Evolutionary conservation across 2,797 vertebrate genomes (phyloP), one percentile per base, ranked within the genome.

Genomic region (Platyrinchus mystaceus): DNA sequence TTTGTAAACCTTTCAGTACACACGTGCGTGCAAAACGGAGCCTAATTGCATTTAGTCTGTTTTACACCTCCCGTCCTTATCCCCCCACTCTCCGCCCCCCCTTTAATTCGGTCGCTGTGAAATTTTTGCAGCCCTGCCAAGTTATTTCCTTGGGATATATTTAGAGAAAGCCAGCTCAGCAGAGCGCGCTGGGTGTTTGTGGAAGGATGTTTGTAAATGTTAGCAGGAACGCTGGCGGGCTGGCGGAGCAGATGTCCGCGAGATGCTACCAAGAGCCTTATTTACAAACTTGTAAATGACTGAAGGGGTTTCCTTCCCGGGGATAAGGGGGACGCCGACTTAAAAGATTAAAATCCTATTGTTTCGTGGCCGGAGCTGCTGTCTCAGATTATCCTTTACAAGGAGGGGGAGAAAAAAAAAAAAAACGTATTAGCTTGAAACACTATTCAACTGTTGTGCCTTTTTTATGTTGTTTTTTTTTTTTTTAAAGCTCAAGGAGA

Each of bases 121-220:
- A 96, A 96, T 97, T 94, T 95, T 97, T 96, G 96, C 95, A 91
- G 89, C 66, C 59, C 95, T 96, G 97, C 97, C 97, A 97, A 97
- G 94, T 96, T 97, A 94, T 96, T 97, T 98, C 96, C 96, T 97
- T 95, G 95, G 94, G 96, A 97, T 98, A 97, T 98, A 97, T 98
- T 98, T 98, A 97, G 97, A 95, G 96, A 95, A 96, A 95, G 96
- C 90, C 90, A 97, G 96, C 97, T 96, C 97, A 97, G 96, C 62
- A 89, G 90, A 97, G 96, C 93, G 77, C 50, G 39, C 93, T 78
- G 75, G 92, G 84, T 97, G 80, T 97, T 97, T 98, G 96, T 94
- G 95, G 93, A 96, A 96, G 96, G 96, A 95, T 98, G 96, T 98
- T 98, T 97, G 97, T 96, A 96, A 96, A 97, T 84, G 96, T 94